Evolutionary conservation across 1,140 invertebrate species (phyloP).

Genomic region (Cataglyphis hispanica): DNA sequence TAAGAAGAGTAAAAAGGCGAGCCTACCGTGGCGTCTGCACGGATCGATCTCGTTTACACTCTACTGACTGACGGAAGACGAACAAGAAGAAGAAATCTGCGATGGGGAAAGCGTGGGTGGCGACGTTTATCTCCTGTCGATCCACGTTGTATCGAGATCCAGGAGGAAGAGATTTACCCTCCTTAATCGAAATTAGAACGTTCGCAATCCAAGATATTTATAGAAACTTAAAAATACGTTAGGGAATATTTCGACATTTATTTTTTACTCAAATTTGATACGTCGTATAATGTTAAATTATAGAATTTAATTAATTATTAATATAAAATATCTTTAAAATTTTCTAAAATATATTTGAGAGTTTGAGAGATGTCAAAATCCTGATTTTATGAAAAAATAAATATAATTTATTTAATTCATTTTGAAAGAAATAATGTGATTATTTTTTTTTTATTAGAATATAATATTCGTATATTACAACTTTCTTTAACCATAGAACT

Average conservation of each 20-base stretch:
- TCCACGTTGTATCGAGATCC: conserved; percentile 70
- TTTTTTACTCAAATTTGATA: background rate
- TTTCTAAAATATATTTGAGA: background rate
- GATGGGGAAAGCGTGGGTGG: conserved; percentile 68
- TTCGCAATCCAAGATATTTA: conserved; percentile 20
- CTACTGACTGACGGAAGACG: conserved; percentile 71
- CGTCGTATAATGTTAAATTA: background rate
- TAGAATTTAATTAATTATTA: background rate
- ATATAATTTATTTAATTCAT: background rate
- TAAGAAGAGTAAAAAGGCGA: conserved; percentile 72
- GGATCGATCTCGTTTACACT: conserved; percentile 79
- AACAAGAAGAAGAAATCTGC: conserved; percentile 57
- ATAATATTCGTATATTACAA: background rate
- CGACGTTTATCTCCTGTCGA: conserved; percentile 70
- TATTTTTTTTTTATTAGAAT: background rate
- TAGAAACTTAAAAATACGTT: background rate
- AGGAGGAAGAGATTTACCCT: conserved; percentile 65
- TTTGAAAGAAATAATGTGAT: background rate
- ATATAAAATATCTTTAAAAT: background rate
- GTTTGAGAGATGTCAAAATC: background rate
- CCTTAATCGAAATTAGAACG: conserved; percentile 46
- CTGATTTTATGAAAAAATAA: background rate
- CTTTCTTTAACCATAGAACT: background rate
- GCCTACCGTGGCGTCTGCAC: conserved; percentile 65
- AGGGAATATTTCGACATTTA: background rate